phyloP scores from a whole-genome alignment of 2,797 vertebrate genomes.

The Simalia tracyae region DNA sequence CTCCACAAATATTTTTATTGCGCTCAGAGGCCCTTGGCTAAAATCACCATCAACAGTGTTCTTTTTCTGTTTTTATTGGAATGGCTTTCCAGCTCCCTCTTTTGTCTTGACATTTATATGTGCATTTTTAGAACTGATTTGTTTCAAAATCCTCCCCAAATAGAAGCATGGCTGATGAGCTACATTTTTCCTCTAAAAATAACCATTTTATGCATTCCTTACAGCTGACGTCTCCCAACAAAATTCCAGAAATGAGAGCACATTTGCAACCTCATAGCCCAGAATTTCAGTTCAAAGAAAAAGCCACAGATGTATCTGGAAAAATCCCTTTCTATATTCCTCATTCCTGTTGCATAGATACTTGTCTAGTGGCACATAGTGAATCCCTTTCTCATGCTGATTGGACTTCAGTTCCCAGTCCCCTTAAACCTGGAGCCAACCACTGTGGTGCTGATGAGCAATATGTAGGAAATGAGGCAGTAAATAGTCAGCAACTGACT shows the following conservation, averaged over 20 bases:
- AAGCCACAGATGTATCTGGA: conserved; percentile 23
- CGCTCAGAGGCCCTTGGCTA: background rate
- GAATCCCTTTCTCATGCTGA: background rate
- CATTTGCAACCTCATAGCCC: conserved; percentile 47
- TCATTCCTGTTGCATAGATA: conserved; percentile 37
- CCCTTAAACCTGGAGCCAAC: conserved; percentile 20
- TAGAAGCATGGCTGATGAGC: background rate
- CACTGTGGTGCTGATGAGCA: background rate
- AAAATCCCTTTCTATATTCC: conserved; percentile 52
- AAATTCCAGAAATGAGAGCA: conserved; percentile 40
- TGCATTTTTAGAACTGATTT: conserved; percentile 3
- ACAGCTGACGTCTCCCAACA: conserved; percentile 51
- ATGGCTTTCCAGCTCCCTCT: background rate
- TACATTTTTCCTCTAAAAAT: conserved; percentile 30
- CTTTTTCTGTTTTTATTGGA: background rate
- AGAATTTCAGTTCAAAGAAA: conserved; percentile 52
- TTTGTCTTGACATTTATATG: background rate
- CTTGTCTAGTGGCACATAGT: rapidly evolving
- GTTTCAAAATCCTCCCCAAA: conserved; percentile 23
- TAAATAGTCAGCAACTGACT: background rate
- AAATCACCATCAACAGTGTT: background rate
- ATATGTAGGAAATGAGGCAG: conserved; percentile 8
- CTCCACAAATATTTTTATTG: background rate
- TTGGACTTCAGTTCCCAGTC: background rate
- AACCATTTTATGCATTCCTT: conserved; percentile 11